Percentiles rank a stretch among this genome's conserved stretches.
phyloP scores from a whole-genome alignment of 2,113 vertebrate species.

The Aspidoscelis tigris region DNA sequence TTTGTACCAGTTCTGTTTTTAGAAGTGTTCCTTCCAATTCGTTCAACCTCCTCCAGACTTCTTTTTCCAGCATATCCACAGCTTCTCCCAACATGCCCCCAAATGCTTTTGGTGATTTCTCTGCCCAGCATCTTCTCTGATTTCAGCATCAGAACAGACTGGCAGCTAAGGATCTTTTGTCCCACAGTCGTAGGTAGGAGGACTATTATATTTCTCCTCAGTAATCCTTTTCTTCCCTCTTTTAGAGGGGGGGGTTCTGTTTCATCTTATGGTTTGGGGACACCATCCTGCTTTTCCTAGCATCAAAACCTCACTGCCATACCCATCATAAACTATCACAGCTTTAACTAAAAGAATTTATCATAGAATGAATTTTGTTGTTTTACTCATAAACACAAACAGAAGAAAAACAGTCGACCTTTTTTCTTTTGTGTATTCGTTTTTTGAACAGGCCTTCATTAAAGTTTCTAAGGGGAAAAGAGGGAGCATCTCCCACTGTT shows the following conservation, averaged over 20 bases:
- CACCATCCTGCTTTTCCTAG: no score
- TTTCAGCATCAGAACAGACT: no score
- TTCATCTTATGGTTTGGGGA: no score
- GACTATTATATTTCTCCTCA: neutral
- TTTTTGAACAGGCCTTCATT: neutral
- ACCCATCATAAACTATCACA: neutral
- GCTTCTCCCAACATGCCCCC: neutral
- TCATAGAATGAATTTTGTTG: neutral
- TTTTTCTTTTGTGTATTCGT: neutral
- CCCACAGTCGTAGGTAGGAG: no score
- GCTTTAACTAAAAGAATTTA: neutral
- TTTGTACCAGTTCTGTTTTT: no score
- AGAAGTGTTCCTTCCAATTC: neutral
- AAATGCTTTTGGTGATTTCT: neutral
- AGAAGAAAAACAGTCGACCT: neutral
- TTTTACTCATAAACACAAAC: neutral
- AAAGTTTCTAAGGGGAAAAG: slow-evolving; percentile 15
- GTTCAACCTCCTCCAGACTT: neutral
- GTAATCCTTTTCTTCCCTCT: no score
- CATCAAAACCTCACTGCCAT: neutral
- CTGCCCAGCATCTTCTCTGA: no score
- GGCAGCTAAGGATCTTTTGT: no score
- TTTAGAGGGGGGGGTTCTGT: no score
- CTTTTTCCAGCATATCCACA: neutral
- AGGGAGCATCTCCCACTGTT: slow-evolving; percentile 1